Percentiles rank a stretch among this genome's conserved stretches.
Evolutionary conservation across 2,888 invertebrate genomes (phyloP).

Genomic region (Ariolimax columbianus): DNA sequence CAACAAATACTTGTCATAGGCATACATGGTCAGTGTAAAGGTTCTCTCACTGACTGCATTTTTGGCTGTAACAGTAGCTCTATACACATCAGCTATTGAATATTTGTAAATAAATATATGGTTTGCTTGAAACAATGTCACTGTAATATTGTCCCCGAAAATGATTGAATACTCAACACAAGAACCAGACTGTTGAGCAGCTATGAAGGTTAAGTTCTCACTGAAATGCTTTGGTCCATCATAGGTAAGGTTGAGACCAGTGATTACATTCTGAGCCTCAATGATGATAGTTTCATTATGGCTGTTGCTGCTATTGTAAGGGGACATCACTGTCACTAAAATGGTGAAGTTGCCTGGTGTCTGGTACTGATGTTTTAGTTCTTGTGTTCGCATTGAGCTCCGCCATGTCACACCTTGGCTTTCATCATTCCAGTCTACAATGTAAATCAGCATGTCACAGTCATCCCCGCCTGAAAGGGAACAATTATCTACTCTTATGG

Average conservation of each 20-base stretch:
- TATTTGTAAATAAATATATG: slow-evolving; percentile 51
- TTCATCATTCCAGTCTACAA: slow-evolving; percentile 19
- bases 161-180: slow-evolving; percentile 56
- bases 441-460: slow-evolving; percentile 46
- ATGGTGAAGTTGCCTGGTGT: slow-evolving; percentile 54
- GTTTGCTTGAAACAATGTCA: neutral
- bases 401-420: slow-evolving; percentile 10
- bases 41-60: slow-evolving; percentile 61
- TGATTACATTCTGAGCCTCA: slow-evolving; percentile 57
- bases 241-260: slow-evolving; percentile 56
- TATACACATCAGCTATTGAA: slow-evolving; percentile 57
- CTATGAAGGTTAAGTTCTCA: slow-evolving; percentile 55
- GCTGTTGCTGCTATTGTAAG: neutral
- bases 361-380: slow-evolving; percentile 5
- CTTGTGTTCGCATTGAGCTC: slow-evolving; percentile 26
- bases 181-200: slow-evolving; percentile 55
- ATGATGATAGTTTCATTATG: slow-evolving; percentile 49
- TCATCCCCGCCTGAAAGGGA: neutral
- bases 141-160: slow-evolving; percentile 55
- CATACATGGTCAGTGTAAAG: slow-evolving; percentile 35
- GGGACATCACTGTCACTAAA: slow-evolving; percentile 58
- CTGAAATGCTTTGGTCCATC: slow-evolving; percentile 57
- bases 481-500: slow-evolving; percentile 21
- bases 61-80: slow-evolving; percentile 56
- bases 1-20: slow-evolving; percentile 49